Evolutionary conservation across 2,888 invertebrate species (phyloP), one percentile per base, ranked within the genome.

Genomic region (Phania funesta): DNA sequence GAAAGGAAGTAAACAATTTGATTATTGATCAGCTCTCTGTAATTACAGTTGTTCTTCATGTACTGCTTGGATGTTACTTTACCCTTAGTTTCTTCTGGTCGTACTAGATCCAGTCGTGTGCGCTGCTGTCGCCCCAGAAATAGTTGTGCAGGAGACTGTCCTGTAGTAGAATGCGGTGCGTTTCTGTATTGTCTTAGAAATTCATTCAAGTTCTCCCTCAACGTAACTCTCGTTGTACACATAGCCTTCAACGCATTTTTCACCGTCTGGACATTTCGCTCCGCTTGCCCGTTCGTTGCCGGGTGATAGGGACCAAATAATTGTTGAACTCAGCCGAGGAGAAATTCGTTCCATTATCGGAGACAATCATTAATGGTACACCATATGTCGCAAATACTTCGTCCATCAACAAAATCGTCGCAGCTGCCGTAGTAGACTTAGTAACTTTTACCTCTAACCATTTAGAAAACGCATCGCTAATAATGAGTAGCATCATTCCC

Each of bases 391-490:
- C n/a, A 41, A 41, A 35, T 9, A 18, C 20, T 8, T 46, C 20
- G 11, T 46, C 46, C 18, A 46, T 8, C 9, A 46, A 11, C 2
- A 2, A 8, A 46, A 46, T 46, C 2, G 46, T 46, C 9, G 46
- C 46, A 8, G 20, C 46, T 9, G 46, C 46, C 2, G 46, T 46
- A 9, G 13, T 46, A 20, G 46, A 46, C 11, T 46, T 46, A 9
- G 46, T 46, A 11, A 20, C 54, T 68, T 84, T 86, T 0, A 89
- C 87, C 73, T 91, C 90, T 3, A 88, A 85, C 90, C 90, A 92
- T 83, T 91, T 91, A 1, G 89, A 89, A 80, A 86, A 87, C 1
- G 90, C 86, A 80, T 91, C 91, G 3, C 88, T 86, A 6, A 90
- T 83, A 18, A 78, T 38, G 7, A 38, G 35, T 22, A 88, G 86